Evolutionary conservation across 2,113 vertebrate species (phyloP).

Genomic region (Etheostoma cragini): DNA sequence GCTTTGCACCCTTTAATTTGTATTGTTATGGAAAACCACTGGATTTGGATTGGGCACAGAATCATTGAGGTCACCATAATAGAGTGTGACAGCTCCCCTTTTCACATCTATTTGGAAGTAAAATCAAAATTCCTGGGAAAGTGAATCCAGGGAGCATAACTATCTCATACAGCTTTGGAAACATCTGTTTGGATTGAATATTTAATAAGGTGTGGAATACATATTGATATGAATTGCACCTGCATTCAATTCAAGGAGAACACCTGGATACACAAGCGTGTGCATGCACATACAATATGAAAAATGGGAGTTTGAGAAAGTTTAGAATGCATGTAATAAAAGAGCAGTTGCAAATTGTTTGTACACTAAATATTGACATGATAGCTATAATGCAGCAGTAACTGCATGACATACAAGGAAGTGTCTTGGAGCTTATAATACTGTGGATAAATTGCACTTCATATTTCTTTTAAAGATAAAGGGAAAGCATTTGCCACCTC

Average conservation of each 20-base stretch:
- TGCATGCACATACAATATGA: not conserved
- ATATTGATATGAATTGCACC: slow-evolving; percentile 38
- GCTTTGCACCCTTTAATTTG: slow-evolving; percentile 81
- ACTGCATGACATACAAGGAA: not conserved
- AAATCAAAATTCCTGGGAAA: slow-evolving; percentile 83
- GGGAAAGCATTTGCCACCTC: slow-evolving; percentile 40
- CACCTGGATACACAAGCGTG: not conserved
- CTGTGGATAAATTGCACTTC: slow-evolving; percentile 13
- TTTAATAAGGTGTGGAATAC: slow-evolving; percentile 23
- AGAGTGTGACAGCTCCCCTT: slow-evolving; percentile 81
- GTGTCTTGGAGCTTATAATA: not conserved
- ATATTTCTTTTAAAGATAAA: slow-evolving; percentile 23
- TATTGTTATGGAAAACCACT: slow-evolving; percentile 84
- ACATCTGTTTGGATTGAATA: slow-evolving; percentile 63
- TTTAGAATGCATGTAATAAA: slow-evolving; percentile 5
- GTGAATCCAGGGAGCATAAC: slow-evolving; percentile 64
- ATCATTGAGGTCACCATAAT: slow-evolving; percentile 83
- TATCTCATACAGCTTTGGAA: slow-evolving; percentile 60
- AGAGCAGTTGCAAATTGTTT: not conserved
- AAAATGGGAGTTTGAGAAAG: not conserved
- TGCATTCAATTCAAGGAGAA: slow-evolving; percentile 27
- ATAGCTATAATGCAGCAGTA: not conserved
- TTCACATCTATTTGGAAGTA: slow-evolving; percentile 80
- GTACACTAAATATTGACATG: not conserved
- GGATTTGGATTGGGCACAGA: slow-evolving; percentile 80